Evolutionary conservation across 2,797 vertebrate species (phyloP), one percentile per base, ranked within the genome.

Genomic region (Neomorphus geoffroyi): DNA sequence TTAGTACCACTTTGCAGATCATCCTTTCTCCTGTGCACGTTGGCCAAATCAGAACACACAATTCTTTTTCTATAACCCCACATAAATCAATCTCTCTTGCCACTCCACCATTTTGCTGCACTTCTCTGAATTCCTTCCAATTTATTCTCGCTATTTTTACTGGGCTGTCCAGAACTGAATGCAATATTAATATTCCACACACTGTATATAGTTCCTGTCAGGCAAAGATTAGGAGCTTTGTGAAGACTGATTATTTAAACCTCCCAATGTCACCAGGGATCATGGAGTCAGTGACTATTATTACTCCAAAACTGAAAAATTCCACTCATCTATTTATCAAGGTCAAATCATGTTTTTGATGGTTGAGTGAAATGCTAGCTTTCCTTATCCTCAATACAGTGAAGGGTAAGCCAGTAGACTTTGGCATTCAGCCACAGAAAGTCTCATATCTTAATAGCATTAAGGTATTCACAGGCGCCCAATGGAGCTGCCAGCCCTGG

Each of bases 121-220:
- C 74, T 94, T 85, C 90, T 94, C 90, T 94, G 94, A 96, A 92
- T 94, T 80, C 78, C 35, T 93, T 93, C 96, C 94, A 95, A 78
- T 92, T 87, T 92, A 30, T 96, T 90, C 83, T 95, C 82, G 90
- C 93, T 90, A 61, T 88, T 54, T 51, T 93, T 94, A 84, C 78
- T 78, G 73, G 94, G 78, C 74, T 86, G 83, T 93, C 86, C 80
- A 94, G 92, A 96, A 90, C 74, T 82, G 74, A 92, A 95, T 28
- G 61, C 37, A 92, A 2, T 92, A 94, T 95, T 95, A 93, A 90
- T 94, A 86, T 85, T 88, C 80, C 28, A 71, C 78, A 82, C 24
- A 41, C 26, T 94, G 78, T 89, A 89, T 94, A 92, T 78, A 85
- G 45, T 83, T 57, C 61, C 72, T 94, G 90, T 93, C 95, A 94